These are phyloP conservation scores for Peromyscus melanophrys DNA, from an alignment of 2,797 vertebrate species.

Conservation along the genomic window DNA sequence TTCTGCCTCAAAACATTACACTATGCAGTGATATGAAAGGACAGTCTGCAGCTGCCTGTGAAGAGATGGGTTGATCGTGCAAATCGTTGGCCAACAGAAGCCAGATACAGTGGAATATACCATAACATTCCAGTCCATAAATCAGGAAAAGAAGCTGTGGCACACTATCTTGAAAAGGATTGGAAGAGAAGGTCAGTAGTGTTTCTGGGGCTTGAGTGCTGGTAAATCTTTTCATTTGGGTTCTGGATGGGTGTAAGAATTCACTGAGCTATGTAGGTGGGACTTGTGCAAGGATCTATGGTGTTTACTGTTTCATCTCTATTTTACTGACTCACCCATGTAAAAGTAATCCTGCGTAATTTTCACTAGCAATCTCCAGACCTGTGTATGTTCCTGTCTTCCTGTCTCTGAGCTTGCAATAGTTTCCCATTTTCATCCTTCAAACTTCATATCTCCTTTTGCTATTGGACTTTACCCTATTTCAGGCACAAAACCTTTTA, in stretches of 20 bases:
- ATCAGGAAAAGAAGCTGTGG: not conserved
- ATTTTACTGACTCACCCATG: not conserved
- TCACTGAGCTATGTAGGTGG: not conserved
- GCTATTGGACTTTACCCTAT: not conserved
- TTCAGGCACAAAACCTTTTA: conserved; percentile 22
- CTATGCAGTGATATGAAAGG: not conserved
- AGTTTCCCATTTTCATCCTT: not conserved
- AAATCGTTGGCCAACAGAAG: not conserved
- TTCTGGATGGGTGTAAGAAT: not conserved
- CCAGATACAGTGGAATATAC: not conserved
- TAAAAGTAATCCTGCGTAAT: not conserved
- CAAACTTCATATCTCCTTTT: not conserved
- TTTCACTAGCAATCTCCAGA: not conserved
- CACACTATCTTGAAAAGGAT: not conserved
- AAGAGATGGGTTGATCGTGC: not conserved
- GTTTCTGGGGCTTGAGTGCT: not conserved
- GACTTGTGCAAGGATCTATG: not conserved
- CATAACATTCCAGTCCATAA: not conserved
- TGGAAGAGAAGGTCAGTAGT: not conserved
- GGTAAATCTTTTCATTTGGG: not conserved
- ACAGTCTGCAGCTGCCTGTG: not conserved
- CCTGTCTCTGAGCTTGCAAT: not conserved
- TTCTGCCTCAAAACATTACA: not conserved
- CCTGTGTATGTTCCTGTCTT: not conserved
- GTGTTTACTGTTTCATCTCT: not conserved